A percentile compares a stretch with the other conserved stretches of the same genome.
Conservation (phyloP, 2,888 invertebrate genomes). For the Sarcophaga subvicina region DNA sequence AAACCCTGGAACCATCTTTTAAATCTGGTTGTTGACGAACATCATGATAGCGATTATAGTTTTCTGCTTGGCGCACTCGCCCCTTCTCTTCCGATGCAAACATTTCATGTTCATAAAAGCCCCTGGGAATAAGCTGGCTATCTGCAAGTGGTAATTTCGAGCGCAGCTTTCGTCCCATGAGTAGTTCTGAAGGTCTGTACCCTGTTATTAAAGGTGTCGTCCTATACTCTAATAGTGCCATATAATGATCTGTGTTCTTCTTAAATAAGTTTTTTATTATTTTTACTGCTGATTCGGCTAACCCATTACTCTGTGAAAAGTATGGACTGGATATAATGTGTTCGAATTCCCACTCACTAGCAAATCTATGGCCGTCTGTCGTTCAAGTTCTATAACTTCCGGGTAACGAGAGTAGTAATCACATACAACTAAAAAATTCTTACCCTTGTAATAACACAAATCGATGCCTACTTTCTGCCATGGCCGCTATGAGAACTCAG, state of each 20-base stretch:
- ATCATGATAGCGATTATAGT: too few species aligned
- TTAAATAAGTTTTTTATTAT: constrained; percentile 9
- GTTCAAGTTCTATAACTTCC: constrained; percentile 22
- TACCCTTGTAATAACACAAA: constrained; percentile 10
- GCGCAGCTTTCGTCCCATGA: not conserved
- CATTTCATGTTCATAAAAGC: too few species aligned
- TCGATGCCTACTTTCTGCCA: constrained; percentile 23
- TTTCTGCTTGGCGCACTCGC: too few species aligned
- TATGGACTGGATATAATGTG: constrained; percentile 15
- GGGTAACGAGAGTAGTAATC: constrained; percentile 31
- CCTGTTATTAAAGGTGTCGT: constrained; percentile 1
- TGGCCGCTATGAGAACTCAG: constrained; percentile 8
- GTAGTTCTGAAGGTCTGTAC: constrained; percentile 13
- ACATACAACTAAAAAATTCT: constrained; percentile 11
- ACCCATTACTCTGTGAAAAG: constrained; percentile 32
- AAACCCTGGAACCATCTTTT: too few species aligned
- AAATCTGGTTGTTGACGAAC: too few species aligned
- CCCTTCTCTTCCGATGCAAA: not conserved
- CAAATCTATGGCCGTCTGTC: constrained; percentile 4
- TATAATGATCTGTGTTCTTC: constrained; percentile 13
- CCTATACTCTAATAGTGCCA: constrained; percentile 16
- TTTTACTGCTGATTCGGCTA: constrained; percentile 34
- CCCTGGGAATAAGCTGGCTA: too few species aligned
- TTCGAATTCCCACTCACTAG: constrained; percentile 32
- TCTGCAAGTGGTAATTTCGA: too few species aligned